Evolutionary conservation across 2,113 vertebrate species (phyloP).

Genomic region (Sclerurus mexicanus): DNA sequence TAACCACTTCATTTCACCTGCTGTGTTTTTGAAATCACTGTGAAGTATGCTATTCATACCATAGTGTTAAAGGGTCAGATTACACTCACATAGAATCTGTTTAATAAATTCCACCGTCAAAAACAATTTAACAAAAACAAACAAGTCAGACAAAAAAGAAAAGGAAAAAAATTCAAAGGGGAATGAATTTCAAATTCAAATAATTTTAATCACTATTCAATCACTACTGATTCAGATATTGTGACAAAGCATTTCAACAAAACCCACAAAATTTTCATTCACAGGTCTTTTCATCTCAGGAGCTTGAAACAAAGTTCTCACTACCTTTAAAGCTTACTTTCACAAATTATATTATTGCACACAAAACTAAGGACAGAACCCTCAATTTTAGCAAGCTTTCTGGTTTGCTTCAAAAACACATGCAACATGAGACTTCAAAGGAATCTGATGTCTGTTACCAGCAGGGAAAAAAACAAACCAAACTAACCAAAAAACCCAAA

Average conservation of each 20-base stretch:
- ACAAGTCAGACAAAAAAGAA: background rate
- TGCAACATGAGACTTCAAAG: background rate
- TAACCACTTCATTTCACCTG: background rate
- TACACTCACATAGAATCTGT: background rate
- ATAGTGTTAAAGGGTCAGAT: background rate
- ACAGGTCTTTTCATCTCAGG: background rate
- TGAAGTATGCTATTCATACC: background rate
- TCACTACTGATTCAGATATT: background rate
- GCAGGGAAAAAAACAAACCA: background rate
- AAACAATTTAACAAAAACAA: background rate
- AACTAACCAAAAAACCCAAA: background rate
- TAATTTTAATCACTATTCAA: background rate
- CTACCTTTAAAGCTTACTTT: background rate
- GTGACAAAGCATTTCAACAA: background rate
- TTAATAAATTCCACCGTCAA: background rate
- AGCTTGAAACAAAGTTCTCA: background rate
- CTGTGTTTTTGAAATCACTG: background rate
- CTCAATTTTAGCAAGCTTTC: background rate
- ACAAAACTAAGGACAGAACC: background rate
- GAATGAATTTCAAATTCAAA: background rate
- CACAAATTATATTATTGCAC: background rate
- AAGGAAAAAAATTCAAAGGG: background rate
- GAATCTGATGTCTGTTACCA: background rate
- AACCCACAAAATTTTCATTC: background rate
- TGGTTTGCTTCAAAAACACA: background rate